Conservation (phyloP, 2,113 vertebrate species). For the Oreochromis niloticus region DNA sequence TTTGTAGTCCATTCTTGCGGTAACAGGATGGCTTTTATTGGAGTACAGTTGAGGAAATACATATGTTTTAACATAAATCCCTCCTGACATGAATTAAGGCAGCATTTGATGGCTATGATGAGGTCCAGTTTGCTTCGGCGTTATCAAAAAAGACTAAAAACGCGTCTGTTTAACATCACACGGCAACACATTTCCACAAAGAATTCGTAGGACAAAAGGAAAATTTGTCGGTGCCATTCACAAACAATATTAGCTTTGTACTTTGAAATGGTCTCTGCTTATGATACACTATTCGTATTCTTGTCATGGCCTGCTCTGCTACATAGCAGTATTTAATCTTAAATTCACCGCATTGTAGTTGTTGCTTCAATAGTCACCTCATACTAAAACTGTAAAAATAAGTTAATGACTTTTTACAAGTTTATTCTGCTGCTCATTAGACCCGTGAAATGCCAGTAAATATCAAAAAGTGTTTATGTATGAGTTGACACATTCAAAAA, state of each 20-base stretch:
- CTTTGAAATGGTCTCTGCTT: not conserved
- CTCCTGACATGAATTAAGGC: conserved; percentile 9
- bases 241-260: not conserved
- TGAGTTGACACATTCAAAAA: not conserved
- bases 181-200: not conserved
- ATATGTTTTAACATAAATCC: not conserved
- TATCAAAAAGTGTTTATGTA: not conserved
- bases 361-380: not conserved
- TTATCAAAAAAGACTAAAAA: not conserved
- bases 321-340: not conserved
- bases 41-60: not conserved
- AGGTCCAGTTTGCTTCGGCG: not conserved
- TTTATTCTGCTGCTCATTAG: not conserved
- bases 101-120: not conserved
- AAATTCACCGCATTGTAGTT: not conserved
- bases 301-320: not conserved
- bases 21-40: not conserved
- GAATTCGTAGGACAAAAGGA: not conserved
- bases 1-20: not conserved
- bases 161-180: not conserved
- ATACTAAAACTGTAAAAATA: not conserved
- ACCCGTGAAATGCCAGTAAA: not conserved
- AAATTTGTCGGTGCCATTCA: not conserved
- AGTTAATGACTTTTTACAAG: not conserved
- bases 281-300: not conserved